phyloP scores from a whole-genome alignment of 2,888 invertebrate species.

The Harpalus rufipes region DNA sequence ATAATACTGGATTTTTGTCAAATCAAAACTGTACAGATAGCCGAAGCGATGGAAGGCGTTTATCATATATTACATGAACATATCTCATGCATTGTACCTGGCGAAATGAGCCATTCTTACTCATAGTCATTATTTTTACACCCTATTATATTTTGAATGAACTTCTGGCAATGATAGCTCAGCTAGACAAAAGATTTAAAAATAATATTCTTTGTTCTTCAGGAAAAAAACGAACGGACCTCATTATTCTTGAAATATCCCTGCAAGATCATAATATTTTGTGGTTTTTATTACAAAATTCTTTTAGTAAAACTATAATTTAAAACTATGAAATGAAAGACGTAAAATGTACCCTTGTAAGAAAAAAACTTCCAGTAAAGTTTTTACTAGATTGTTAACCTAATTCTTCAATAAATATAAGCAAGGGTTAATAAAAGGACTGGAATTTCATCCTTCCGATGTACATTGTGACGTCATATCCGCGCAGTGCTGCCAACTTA shows the following conservation, averaged over 20 bases:
- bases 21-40: too few species aligned
- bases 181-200: constrained; percentile 3
- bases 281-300: constrained; percentile 15
- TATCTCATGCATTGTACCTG: too few species aligned
- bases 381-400: constrained; percentile 24
- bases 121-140: not conserved
- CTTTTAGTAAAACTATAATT: not conserved
- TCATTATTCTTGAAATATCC: not conserved
- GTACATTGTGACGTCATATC: constrained; percentile 39
- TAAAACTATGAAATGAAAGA: too few species aligned
- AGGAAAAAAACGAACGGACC: not conserved
- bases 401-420: not conserved
- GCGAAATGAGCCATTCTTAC: too few species aligned
- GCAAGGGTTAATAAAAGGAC: not conserved
- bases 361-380: not conserved
- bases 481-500: constrained; percentile 33
- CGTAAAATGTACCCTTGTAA: not conserved
- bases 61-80: too few species aligned
- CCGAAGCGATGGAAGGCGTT: too few species aligned
- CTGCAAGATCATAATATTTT: not conserved
- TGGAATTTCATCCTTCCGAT: constrained; percentile 22
- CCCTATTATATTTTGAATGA: not conserved
- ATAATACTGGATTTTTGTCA: too few species aligned
- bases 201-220: not conserved
- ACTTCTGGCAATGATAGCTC: not conserved